Base-by-base conservation (phyloP, 2,888 invertebrate species). In the Drosophila mulleri region DNA sequence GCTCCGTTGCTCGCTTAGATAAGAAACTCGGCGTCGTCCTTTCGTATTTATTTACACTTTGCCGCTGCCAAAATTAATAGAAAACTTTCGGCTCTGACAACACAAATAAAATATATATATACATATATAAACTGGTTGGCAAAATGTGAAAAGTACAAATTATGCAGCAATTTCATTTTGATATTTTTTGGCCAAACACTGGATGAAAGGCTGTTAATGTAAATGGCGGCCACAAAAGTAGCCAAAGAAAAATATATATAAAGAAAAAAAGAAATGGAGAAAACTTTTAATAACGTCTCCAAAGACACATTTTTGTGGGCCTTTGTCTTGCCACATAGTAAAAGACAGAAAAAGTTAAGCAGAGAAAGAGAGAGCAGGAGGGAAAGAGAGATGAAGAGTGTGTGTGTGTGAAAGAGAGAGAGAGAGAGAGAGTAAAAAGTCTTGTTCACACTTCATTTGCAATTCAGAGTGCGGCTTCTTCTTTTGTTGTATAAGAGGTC, bases 111-210 rank as follows among this genome's bases (percentile, higher is more conserved):
- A 80, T 67, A 64, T 29, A 59, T 47, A 59, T 59, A 39, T 45
- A 37, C 39, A 39, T 44, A 44, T 23, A 41, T 48, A 45, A 32
- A 59, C 60, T 42, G 52, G 37, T 39, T 35, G 42, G 53, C 23
- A 41, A 73, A 78, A 71, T 79, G 82, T 80, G 75, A 74, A 80
- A 88, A 88, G 83, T 77, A 85, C 90, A 87, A 87, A 87, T 87
- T 87, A 87, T 87, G 90, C 87, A 86, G 90, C 87, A 88, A 90
- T 87, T 90, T 88, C 84, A 86, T 88, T 89, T 86, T 88, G 88
- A 86, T 86, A 86, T 89, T 89, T 56, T 57, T 85, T 73, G 70
- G 66, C 68, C 80, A 74, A 80, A 70, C 75, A 75, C 70, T 71
- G 82, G 79, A 85, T 87, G 86, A 89, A 89, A 88, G 90, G 86